Conservation (phyloP, 2,888 invertebrate genomes). For the Drosophila macrospina region DNA sequence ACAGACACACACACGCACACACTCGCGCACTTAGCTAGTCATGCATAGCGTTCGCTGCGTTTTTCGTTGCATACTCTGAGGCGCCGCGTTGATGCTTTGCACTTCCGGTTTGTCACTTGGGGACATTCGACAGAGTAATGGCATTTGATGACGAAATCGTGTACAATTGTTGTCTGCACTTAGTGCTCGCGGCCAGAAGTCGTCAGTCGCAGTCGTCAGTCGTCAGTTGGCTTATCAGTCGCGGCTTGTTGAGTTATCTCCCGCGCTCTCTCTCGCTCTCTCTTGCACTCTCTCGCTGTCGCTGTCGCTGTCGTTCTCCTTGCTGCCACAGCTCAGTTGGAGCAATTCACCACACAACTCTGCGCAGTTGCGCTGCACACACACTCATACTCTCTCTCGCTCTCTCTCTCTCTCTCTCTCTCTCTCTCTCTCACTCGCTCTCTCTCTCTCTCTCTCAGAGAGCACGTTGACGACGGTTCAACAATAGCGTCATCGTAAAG, state of each 20-base stretch:
- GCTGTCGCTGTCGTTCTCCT: conserved; percentile 10
- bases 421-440: conserved; percentile 16
- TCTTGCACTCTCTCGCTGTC: conserved; percentile 23
- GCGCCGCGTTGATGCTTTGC: conserved; percentile 29
- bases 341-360: conserved; percentile 56
- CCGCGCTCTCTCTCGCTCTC: not conserved
- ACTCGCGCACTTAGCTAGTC: conserved; percentile 13
- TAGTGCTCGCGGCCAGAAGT: conserved; percentile 39
- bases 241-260: conserved; percentile 18
- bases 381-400: conserved; percentile 6
- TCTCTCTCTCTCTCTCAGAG: conserved; percentile 12
- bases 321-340: conserved; percentile 6
- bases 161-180: conserved; percentile 64
- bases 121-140: conserved; percentile 32
- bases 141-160: conserved; percentile 62
- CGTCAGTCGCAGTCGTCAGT: conserved; percentile 3
- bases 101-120: conserved; percentile 47
- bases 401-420: conserved; percentile 10
- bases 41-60: conserved; percentile 24
- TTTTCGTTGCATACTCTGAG: conserved; percentile 63
- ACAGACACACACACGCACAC: conserved; percentile 23
- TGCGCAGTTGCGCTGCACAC: conserved; percentile 60
- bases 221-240: conserved; percentile 58
- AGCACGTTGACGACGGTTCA: conserved; percentile 45
- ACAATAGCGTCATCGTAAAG: conserved; percentile 80